Percentiles rank a stretch among this genome's conserved stretches.
Conservation (phyloP, 2,113 vertebrate species). For the Dipodomys stephensi region DNA sequence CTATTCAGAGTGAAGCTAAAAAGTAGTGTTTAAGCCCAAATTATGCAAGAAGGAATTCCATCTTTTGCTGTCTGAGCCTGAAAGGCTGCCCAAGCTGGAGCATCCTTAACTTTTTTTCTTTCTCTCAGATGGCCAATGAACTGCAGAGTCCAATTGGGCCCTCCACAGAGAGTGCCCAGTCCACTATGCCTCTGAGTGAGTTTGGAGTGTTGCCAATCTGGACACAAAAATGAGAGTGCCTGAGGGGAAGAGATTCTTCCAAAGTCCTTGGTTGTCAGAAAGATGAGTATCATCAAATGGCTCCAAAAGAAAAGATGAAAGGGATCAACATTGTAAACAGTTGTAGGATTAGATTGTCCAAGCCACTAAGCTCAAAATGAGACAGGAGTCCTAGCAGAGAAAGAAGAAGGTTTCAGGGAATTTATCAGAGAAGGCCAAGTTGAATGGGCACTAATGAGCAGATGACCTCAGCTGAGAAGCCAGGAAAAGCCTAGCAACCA, state of each 20-base stretch:
- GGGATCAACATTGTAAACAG: neutral
- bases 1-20: slow-evolving; percentile 20
- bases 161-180: slow-evolving; percentile 29
- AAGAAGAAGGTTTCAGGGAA: neutral
- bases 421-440: slow-evolving; percentile 10
- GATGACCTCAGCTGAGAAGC: neutral
- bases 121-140: slow-evolving; percentile 2
- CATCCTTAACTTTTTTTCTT: slow-evolving; percentile 48
- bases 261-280: slow-evolving; percentile 60
- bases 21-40: slow-evolving; percentile 14
- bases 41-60: neutral
- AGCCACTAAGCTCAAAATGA: neutral
- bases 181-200: neutral
- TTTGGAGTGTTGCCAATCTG: slow-evolving; percentile 34
- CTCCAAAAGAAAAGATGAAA: slow-evolving; percentile 63
- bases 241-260: slow-evolving; percentile 43
- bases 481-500: neutral
- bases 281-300: slow-evolving; percentile 32
- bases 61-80: neutral
- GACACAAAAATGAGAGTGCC: slow-evolving; percentile 50
- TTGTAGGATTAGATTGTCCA: slow-evolving; percentile 2
- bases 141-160: neutral
- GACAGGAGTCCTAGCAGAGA: neutral
- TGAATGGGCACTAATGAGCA: slow-evolving; percentile 20
- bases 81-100: neutral